A percentile compares a stretch with the other conserved stretches of the same genome.
These are phyloP conservation scores for Choloepus didactylus DNA, from an alignment of 2,797 vertebrate genomes.

Conservation along the genomic window DNA sequence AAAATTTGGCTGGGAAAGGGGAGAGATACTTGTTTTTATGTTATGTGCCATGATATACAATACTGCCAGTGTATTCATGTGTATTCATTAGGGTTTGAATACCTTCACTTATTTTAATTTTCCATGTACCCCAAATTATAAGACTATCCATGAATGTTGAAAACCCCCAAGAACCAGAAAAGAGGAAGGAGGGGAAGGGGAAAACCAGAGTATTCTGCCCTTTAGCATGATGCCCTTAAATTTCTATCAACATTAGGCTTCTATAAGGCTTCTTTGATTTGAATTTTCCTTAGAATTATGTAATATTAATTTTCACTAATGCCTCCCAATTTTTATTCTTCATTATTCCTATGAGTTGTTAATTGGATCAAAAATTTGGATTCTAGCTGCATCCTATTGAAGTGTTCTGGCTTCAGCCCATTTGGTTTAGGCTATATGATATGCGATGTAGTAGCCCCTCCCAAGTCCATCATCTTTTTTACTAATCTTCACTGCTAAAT, in stretches of 20 bases:
- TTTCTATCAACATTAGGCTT: conserved; percentile 22
- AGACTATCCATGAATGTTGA: not conserved
- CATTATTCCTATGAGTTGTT: conserved; percentile 26
- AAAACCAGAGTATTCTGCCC: conserved; percentile 13
- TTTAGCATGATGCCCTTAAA: not conserved
- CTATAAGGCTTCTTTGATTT: conserved; percentile 37
- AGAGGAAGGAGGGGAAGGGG: not conserved
- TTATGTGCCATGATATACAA: not conserved
- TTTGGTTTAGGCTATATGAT: conserved; percentile 20
- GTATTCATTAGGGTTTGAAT: conserved; percentile 47
- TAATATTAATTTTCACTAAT: conserved; percentile 22
- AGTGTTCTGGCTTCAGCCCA: not conserved
- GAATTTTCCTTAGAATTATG: not conserved
- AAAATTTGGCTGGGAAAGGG: not conserved
- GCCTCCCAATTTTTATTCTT: not conserved
- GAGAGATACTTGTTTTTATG: not conserved
- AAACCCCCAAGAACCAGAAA: not conserved
- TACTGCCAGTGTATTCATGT: not conserved
- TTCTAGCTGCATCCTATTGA: not conserved
- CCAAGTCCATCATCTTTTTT: not conserved
- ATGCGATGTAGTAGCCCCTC: not conserved
- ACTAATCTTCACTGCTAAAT: not conserved
- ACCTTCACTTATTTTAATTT: conserved; percentile 23
- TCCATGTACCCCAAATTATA: not conserved
- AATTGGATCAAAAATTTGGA: not conserved